Evolutionary conservation across 2,113 vertebrate genomes (phyloP), one percentile per base, ranked within the genome.

Genomic region (Mesoclemmys tuberculata): DNA sequence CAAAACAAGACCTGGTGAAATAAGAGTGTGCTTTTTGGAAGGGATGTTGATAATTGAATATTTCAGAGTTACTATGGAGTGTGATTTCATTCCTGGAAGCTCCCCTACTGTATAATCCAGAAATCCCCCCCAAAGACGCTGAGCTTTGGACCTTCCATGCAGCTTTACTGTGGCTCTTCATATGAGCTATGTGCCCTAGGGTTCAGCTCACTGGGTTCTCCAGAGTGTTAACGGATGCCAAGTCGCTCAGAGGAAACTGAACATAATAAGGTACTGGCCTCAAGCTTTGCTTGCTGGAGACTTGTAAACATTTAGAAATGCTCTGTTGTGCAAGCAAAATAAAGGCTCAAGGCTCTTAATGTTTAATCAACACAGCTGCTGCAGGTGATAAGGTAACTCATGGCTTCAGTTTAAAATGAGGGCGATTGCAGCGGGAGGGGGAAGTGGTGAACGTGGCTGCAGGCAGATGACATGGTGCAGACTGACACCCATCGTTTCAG

Each of bases 321-420:
- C 18, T 87, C 85, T 52, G 38, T 49, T 1, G 2, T 64, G 64
- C 54, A 68, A 86, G 74, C 56, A 2, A 12, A 95, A 87, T 29
- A 90, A 82, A 19, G 35, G 75, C 46, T 92, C 78, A 7, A 84
- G 64, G 56, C 84, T 90, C 16, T 92, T 77, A 82, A 74, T 91
- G 61, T 90, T 82, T 56, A 95, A 89, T 93, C 56, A 85, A 54
- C 74, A 55, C 92, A 93, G 85, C 90, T 93, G 92, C 83, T 87
- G 83, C 82, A 84, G 83, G 80, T 6, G 97, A 96, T 97, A 96
- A 96, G 91, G 91, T 85, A 84, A 46, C 55, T 52, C 61, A 78
- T 55, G 48, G 82, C 78, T 93, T 90, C 58, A 49, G 88, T 84
- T 93, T 71, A 78, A 49, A 93, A 84, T 18, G 41, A 51, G 82